Percentiles rank a stretch among this genome's conserved stretches.
phyloP scores from a whole-genome alignment of 2,888 invertebrate species.

The Zygothrica quintamaculata region DNA sequence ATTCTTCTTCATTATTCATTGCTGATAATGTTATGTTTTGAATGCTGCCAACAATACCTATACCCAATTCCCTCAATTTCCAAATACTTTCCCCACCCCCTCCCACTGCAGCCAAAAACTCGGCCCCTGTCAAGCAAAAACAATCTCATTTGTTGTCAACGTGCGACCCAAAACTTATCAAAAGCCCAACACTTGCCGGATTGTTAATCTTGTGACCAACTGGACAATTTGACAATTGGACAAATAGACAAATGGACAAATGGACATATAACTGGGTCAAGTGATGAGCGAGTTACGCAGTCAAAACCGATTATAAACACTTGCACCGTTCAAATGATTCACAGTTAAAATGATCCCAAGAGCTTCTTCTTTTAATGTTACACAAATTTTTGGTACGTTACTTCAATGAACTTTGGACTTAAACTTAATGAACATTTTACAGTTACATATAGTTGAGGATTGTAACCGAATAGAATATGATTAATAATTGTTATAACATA shows the following conservation, averaged over 20 bases:
- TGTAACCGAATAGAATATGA: too few species aligned
- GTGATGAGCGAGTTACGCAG: constrained; percentile 43
- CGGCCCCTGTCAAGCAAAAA: too few species aligned
- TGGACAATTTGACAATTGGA: constrained; percentile 12
- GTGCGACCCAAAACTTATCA: too few species aligned
- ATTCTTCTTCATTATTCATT: constrained; percentile 40
- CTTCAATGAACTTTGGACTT: too few species aligned
- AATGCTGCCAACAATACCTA: constrained; percentile 30
- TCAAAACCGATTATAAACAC: constrained; percentile 35
- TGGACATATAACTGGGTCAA: constrained; percentile 36
- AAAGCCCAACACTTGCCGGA: constrained; percentile 37
- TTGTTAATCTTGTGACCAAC: neutral
- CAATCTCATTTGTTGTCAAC: constrained; percentile 32
- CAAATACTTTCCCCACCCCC: neutral
- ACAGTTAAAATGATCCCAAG: constrained; percentile 5
- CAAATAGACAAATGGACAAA: constrained; percentile 3
- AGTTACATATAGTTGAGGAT: too few species aligned
- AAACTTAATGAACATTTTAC: too few species aligned
- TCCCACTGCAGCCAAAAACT: too few species aligned
- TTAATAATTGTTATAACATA: too few species aligned
- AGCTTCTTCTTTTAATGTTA: too few species aligned
- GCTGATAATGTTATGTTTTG: constrained; percentile 40
- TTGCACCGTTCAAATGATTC: constrained; percentile 10
- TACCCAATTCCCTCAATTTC: too few species aligned
- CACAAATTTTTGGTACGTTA: too few species aligned